A percentile compares a stretch with the other conserved stretches of the same genome.
phyloP scores from a whole-genome alignment of 2,113 vertebrate genomes.

The Anarrhichthys ocellatus region DNA sequence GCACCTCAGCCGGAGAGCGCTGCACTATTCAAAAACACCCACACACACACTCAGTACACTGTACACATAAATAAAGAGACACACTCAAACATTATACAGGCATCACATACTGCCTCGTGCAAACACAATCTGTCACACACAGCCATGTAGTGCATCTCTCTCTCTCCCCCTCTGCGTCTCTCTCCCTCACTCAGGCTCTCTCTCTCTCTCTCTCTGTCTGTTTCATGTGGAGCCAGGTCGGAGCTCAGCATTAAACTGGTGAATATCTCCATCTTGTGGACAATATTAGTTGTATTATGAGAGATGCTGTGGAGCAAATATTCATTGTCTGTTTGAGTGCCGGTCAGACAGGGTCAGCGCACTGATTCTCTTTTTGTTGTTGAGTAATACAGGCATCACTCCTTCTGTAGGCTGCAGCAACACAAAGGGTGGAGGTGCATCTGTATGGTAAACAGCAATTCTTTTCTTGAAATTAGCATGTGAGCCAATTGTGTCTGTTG shows the following conservation, averaged over 20 bases:
- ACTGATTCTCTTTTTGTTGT: not conserved
- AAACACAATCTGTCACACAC: constrained; percentile 77
- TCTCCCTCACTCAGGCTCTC: not conserved
- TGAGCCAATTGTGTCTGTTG: constrained; percentile 37
- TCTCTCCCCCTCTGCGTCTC: constrained; percentile 22
- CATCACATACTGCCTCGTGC: constrained; percentile 67
- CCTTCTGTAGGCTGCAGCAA: not conserved
- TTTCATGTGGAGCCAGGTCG: constrained; percentile 45
- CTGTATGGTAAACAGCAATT: not conserved
- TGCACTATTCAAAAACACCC: constrained; percentile 58
- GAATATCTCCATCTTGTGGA: constrained; percentile 88
- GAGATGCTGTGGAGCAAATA: not conserved
- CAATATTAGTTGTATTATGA: constrained; percentile 32
- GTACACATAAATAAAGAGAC: constrained; percentile 67
- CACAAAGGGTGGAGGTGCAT: not conserved
- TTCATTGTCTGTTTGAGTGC: constrained; percentile 15
- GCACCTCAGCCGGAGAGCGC: constrained; percentile 40
- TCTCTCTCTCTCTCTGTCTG: constrained; percentile 28
- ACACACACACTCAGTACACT: constrained; percentile 31
- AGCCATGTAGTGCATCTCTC: constrained; percentile 56
- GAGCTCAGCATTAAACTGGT: constrained; percentile 76
- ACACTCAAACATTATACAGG: constrained; percentile 63
- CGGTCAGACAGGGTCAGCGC: constrained; percentile 25
- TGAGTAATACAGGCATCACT: not conserved
- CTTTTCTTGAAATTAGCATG: constrained; percentile 14